Evolutionary conservation across 2,797 vertebrate genomes (phyloP).

Genomic region (Lithobates sylvaticus): DNA sequence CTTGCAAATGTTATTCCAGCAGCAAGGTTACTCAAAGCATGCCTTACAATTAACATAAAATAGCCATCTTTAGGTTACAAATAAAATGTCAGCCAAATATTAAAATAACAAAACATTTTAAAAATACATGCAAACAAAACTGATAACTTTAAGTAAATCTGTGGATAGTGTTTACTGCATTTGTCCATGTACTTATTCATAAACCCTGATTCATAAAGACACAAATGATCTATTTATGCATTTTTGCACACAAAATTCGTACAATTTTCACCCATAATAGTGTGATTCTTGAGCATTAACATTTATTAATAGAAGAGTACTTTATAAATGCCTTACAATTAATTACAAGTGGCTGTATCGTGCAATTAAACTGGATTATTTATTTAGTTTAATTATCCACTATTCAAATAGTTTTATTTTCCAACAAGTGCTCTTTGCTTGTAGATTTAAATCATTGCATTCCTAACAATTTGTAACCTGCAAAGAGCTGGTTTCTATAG

Average conservation of each 20-base stretch:
- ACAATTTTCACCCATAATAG: no score
- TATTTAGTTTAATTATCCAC: not conserved
- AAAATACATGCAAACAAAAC: not conserved
- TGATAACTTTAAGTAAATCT: not conserved
- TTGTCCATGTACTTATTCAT: not conserved
- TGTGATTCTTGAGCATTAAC: no score
- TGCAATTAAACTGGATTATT: not conserved
- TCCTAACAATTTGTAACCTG: not conserved
- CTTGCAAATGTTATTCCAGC: not conserved
- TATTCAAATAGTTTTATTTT: not conserved
- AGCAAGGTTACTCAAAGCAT: not conserved
- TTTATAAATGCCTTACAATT: not conserved
- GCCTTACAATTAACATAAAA: not conserved
- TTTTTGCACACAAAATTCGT: no score
- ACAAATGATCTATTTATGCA: not conserved
- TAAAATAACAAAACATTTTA: not conserved
- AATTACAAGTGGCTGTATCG: not conserved
- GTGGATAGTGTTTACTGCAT: not conserved
- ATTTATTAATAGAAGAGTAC: not conserved
- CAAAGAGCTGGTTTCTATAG: constrained; percentile 20
- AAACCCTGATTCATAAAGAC: not conserved
- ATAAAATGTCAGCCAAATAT: not conserved
- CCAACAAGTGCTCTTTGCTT: not conserved
- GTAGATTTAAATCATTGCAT: not conserved
- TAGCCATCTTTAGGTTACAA: not conserved